These are phyloP conservation scores for Menura novaehollandiae DNA, from an alignment of 2,113 vertebrate genomes.

Conservation along the genomic window DNA sequence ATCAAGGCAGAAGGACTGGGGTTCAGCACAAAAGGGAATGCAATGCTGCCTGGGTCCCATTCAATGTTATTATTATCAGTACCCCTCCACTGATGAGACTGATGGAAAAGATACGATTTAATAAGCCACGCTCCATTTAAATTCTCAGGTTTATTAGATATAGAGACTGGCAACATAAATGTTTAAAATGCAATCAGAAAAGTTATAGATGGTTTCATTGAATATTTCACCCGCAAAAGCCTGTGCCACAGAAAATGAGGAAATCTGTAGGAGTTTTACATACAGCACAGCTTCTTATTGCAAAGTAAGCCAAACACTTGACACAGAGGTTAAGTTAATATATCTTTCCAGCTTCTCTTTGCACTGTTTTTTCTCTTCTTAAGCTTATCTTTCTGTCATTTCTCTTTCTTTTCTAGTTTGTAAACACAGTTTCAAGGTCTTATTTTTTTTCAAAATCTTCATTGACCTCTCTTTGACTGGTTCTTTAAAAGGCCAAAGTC, in stretches of 20 bases:
- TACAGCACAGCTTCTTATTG: neutral
- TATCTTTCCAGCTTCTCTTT: neutral
- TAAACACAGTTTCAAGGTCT: neutral
- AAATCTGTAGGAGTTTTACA: neutral
- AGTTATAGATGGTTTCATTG: conserved; percentile 12
- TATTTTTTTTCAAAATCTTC: neutral
- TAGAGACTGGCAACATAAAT: conserved; percentile 20
- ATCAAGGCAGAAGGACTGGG: neutral
- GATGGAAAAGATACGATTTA: conserved; percentile 6
- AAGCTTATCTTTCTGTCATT: neutral
- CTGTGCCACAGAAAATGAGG: neutral
- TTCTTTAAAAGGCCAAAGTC: neutral
- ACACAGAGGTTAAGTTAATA: neutral
- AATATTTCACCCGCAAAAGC: neutral
- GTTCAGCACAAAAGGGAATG: neutral
- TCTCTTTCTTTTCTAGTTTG: neutral
- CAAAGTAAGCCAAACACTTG: neutral
- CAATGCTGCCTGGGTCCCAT: neutral
- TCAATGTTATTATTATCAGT: neutral
- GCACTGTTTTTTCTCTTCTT: neutral
- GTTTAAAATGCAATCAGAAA: conserved; percentile 59
- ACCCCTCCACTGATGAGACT: neutral
- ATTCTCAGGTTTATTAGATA: conserved; percentile 40
- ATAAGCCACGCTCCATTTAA: conserved; percentile 54
- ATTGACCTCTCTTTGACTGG: neutral